Conservation (phyloP, 2,797 vertebrate genomes). For the Acrossocheilus fasciatus region DNA sequence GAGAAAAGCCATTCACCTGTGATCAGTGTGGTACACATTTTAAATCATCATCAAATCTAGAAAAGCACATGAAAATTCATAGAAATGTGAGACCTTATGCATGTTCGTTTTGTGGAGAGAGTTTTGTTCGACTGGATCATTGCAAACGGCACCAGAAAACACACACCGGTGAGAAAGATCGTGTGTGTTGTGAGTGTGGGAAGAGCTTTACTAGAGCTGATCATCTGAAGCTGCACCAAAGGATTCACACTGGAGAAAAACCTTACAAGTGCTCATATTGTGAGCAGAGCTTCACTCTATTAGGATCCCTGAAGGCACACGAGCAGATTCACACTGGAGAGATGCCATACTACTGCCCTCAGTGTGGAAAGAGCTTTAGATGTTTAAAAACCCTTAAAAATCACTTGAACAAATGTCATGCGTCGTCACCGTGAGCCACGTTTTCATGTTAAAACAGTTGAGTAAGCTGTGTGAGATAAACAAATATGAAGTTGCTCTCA, state of each 20-base stretch:
- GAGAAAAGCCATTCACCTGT: too few relatives aligned
- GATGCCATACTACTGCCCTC: not conserved
- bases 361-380: not conserved
- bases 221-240: not conserved
- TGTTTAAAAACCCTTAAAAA: not conserved
- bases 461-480: not conserved
- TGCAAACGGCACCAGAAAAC: not conserved
- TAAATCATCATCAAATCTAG: too few relatives aligned
- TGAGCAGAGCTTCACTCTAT: not conserved
- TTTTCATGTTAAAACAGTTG: not conserved
- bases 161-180: too few relatives aligned
- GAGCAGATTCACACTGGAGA: not conserved
- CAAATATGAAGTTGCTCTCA: too few relatives aligned
- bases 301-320: not conserved
- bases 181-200: not conserved
- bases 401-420: not conserved
- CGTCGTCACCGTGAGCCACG: not conserved
- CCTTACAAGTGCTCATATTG: not conserved
- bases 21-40: too few relatives aligned
- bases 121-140: not conserved
- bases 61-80: too few relatives aligned
- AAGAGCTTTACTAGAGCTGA: not conserved
- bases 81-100: too few relatives aligned
- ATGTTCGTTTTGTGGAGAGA: not conserved
- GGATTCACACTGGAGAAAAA: not conserved